A percentile compares a stretch with the other conserved stretches of the same genome.
Conservation (phyloP, 2,113 vertebrate species). For the Diphyllodes magnificus region DNA sequence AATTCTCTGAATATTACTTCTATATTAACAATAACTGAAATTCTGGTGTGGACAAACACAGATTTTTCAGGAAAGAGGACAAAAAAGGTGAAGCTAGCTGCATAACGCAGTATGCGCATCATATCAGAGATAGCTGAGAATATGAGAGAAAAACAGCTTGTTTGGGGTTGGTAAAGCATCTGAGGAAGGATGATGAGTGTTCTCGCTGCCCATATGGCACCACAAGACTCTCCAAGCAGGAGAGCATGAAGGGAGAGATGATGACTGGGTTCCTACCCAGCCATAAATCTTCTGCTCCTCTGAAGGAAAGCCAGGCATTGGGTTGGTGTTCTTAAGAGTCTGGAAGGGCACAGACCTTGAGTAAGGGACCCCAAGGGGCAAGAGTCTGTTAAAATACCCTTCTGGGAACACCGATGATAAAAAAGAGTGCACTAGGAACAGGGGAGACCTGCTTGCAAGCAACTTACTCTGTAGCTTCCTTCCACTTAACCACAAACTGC, state of each 20-base stretch:
- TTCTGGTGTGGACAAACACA: neutral
- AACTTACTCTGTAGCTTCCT: neutral
- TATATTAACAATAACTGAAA: neutral
- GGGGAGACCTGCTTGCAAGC: neutral
- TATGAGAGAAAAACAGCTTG: neutral
- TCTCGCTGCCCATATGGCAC: neutral
- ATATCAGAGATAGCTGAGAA: neutral
- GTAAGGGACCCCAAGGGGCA: neutral
- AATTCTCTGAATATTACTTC: neutral
- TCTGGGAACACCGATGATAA: neutral
- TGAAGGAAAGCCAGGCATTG: neutral
- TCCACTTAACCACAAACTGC: neutral
- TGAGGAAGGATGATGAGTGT: neutral
- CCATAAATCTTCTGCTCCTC: neutral
- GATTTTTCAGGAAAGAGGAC: neutral
- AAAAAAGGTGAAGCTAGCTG: neutral
- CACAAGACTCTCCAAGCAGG: neutral
- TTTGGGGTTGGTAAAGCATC: neutral
- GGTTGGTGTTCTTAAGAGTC: neutral
- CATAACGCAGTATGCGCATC: fast-evolving
- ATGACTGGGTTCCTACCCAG: neutral
- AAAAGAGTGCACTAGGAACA: neutral
- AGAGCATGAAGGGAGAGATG: neutral
- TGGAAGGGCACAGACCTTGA: neutral
- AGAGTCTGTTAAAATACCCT: neutral